phyloP scores from a whole-genome alignment of 1,140 invertebrate genomes.

The Ceratitis capitata region DNA sequence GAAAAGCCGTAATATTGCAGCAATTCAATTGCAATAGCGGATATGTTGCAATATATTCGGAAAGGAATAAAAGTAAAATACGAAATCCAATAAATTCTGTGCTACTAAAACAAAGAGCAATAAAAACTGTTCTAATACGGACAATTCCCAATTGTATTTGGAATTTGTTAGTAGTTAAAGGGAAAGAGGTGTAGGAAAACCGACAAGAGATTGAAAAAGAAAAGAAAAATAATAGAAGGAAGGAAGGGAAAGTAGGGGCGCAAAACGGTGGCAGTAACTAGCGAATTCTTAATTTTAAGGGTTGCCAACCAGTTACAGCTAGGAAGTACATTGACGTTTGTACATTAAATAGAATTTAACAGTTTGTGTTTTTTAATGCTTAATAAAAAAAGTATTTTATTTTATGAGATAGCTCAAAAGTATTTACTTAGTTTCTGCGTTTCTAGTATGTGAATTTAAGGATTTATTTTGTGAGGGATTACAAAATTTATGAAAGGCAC shows the following conservation, averaged over 20 bases:
- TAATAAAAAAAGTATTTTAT: too few relatives aligned
- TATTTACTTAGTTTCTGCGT: too few relatives aligned
- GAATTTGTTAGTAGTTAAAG: neutral
- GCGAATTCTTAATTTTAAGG: neutral
- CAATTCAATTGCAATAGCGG: neutral
- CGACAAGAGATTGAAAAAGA: neutral
- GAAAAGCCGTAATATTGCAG: neutral
- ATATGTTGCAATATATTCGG: conserved; percentile 18
- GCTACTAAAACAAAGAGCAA: neutral
- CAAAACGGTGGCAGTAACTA: conserved; percentile 5
- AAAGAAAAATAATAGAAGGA: neutral
- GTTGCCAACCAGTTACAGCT: neutral
- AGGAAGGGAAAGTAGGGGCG: neutral
- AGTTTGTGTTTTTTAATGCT: too few relatives aligned
- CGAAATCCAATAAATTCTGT: neutral
- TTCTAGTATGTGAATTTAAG: too few relatives aligned
- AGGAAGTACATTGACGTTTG: neutral
- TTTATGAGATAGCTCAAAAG: too few relatives aligned
- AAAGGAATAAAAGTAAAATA: neutral
- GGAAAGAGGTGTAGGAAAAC: neutral
- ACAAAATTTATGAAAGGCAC: too few relatives aligned
- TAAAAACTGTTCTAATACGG: neutral
- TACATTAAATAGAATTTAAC: too few relatives aligned
- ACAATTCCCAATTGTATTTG: neutral
- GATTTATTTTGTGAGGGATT: too few relatives aligned